Evolutionary conservation across 2,113 vertebrate genomes (phyloP).

Genomic region (Accipiter cooperii): DNA sequence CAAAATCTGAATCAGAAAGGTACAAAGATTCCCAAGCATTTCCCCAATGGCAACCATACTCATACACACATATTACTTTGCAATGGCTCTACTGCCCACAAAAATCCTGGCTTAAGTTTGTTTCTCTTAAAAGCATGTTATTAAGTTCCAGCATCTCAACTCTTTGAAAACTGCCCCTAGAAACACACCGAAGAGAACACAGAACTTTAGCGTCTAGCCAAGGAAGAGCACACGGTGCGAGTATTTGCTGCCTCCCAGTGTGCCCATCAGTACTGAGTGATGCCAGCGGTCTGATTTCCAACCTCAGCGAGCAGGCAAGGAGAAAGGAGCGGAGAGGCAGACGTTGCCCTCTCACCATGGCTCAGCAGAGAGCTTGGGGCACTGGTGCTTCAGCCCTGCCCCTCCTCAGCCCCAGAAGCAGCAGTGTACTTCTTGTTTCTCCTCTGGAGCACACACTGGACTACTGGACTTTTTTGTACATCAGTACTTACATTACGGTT

Average conservation of each 20-base stretch:
- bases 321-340: background rate
- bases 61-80: background rate
- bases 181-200: background rate
- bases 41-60: background rate
- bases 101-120: background rate
- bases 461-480: background rate
- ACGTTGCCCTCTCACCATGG: fast-evolving
- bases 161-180: background rate
- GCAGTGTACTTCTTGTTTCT: background rate
- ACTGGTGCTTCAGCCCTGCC: background rate
- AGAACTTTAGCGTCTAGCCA: background rate
- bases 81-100: background rate
- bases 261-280: background rate
- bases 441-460: background rate
- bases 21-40: background rate
- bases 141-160: background rate
- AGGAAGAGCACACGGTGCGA: background rate
- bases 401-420: background rate
- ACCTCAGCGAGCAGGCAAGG: background rate
- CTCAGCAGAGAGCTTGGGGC: background rate
- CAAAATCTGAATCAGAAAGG: background rate
- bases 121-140: background rate
- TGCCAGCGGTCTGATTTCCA: background rate
- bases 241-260: background rate
- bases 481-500: fast-evolving